Percentiles rank a stretch among this genome's conserved stretches.
Evolutionary conservation across 2,797 vertebrate species (phyloP).

Genomic region (Ciconia nigra): DNA sequence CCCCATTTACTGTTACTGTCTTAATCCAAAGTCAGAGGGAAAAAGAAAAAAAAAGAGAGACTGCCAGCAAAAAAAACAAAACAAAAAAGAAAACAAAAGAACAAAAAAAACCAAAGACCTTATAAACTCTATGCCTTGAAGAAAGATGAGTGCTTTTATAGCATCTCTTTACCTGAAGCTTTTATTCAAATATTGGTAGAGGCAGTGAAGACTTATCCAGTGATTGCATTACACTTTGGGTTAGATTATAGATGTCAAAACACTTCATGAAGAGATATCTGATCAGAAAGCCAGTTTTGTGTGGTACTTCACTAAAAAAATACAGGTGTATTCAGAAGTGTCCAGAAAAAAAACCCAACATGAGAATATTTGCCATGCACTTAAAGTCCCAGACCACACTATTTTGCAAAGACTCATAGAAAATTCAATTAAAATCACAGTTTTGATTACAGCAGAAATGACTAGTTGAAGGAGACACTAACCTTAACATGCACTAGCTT

Average conservation of each 20-base stretch:
- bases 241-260: neutral
- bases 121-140: neutral
- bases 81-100: neutral
- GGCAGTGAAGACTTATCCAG: neutral
- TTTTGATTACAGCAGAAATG: neutral
- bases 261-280: neutral
- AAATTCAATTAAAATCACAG: neutral
- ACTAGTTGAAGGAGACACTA: slow-evolving; percentile 32
- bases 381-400: neutral
- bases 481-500: neutral
- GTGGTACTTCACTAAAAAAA: neutral
- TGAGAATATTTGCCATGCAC: neutral
- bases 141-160: neutral
- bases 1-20: neutral
- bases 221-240: neutral
- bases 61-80: neutral
- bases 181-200: neutral
- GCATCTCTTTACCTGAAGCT: neutral
- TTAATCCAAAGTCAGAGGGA: neutral
- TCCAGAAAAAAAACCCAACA: neutral
- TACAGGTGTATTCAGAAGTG: neutral
- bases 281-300: neutral
- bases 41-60: no score
- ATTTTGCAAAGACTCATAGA: neutral
- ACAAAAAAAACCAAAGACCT: neutral